Evolutionary conservation across 1,140 invertebrate genomes (phyloP), one percentile per base, ranked within the genome.

Genomic region (Habropoda laboriosa): DNA sequence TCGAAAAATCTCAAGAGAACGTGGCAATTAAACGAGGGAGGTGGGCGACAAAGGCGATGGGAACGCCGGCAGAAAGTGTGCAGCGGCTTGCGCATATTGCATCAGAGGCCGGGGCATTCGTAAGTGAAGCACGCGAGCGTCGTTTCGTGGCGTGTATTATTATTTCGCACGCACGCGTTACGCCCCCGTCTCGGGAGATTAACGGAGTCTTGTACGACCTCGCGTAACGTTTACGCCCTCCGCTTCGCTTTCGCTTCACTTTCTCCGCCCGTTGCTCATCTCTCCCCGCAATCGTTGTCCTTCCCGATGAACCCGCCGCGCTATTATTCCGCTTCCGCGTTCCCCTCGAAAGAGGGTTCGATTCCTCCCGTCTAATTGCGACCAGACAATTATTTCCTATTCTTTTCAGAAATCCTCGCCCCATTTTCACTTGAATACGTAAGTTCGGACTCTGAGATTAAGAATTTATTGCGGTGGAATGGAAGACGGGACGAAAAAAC

Each of bases 181-280:
- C 72, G 58, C 58, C 58, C 58, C 72, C 58, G 72, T 51, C 32
- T 30, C 72, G 45, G n/a, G 47, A 74, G 72, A 74, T 74, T 64
- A 74, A 63, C 72, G 45, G 57, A 32, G n/a, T 30, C 71, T 32
- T 47, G 47, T 61, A 73, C 57, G 32, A 49, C 53, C 70, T 72
- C 40, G 70, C 30, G 58, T 13, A 64, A 51, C 58, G 72, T 64
- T 74, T 51, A 51, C 71, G 58, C 71, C 71, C 53, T 8, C 7
- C 30, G 12, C 35, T n/a, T 64, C 72, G 72, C 58, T 74, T 51
- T 74, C 72, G 72, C 72, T 30, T 30, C 8, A 45, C 72, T 74
- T 74, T 74, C 72, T n/a, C 71, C 55, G n/a, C n/a, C 6, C 30
- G 55, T 7, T 6, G 53, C 55, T 51, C 38, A 13, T 32, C 40